Percentiles rank a stretch among this genome's conserved stretches.
These are phyloP conservation scores for Laticauda laticaudata DNA, from an alignment of 2,113 vertebrate species.

Conservation along the genomic window DNA sequence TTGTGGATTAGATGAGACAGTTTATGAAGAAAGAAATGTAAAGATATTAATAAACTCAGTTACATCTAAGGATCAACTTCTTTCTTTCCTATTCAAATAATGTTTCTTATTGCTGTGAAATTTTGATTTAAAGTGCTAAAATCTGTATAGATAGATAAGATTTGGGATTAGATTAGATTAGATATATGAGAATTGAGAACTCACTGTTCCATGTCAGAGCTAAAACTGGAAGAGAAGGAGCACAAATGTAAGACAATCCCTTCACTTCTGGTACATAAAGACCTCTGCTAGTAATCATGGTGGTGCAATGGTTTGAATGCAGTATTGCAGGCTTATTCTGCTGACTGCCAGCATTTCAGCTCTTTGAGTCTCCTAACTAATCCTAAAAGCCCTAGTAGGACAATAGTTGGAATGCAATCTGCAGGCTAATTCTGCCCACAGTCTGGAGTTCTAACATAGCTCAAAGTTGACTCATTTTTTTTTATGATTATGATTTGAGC, in stretches of 20 bases:
- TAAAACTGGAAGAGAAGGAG: background rate
- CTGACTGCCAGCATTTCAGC: too few relatives aligned
- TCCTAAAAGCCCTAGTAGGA: too few relatives aligned
- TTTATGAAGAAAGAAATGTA: background rate
- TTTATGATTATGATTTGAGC: too few relatives aligned
- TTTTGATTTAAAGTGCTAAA: background rate
- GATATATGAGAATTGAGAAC: background rate
- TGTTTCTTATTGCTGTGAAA: background rate
- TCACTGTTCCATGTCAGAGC: background rate
- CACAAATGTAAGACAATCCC: background rate
- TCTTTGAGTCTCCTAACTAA: too few relatives aligned
- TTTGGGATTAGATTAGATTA: background rate
- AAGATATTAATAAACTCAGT: background rate
- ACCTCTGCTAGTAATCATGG: background rate
- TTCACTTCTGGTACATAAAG: background rate
- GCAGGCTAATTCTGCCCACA: too few relatives aligned
- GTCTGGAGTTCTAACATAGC: too few relatives aligned
- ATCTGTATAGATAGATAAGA: background rate
- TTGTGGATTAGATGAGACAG: background rate
- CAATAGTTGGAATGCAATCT: too few relatives aligned
- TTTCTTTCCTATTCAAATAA: too few relatives aligned
- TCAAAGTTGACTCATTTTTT: too few relatives aligned
- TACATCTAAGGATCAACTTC: background rate
- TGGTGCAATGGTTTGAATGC: too few relatives aligned
- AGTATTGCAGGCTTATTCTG: too few relatives aligned